Base-by-base conservation (phyloP, 2,797 vertebrate genomes). In the Setipinna tenuifilis region DNA sequence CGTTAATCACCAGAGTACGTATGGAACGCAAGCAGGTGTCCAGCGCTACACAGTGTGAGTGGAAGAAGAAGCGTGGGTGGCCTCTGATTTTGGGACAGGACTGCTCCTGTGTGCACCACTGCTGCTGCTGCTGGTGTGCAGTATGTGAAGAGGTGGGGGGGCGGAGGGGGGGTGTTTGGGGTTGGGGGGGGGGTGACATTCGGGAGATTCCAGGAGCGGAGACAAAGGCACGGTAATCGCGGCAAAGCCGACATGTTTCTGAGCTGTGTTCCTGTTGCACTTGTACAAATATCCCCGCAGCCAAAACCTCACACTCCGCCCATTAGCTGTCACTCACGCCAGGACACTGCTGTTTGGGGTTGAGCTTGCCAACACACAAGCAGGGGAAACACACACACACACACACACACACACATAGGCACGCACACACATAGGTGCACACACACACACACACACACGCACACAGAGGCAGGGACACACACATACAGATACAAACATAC, bases 271-370 rank as follows among this genome's bases (percentile, higher is more conserved):
- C 23, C 68, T 35, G 3, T 14, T 41, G 68, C 68, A 41, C 14
- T 75, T 75, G 68, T 35, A 75, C 85, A 88, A 86, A 88, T 89
- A 71, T 81, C 86, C 82, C 87, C 83, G 88, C 80, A 86, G 87
- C 82, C 83, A 87, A 81, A 86, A 28, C 87, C 85, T 81, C 82
- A 46, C 58, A 81, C 54, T 86, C 21, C 80, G 78, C 85, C 62
- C 75, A 80, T 86, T 80, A 35, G 68, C 28, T 75, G 68, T 75
- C 68, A 75, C 14, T 75, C 68, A 75, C 12, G 62, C 23, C 62
- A 65, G 62, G 62, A 65, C 62, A 65, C 62, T 28, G 62, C 62
- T 65, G 62, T 65, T 65, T 65, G 23, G 62, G 62, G 28, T 41
- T 75, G 28, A 31, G 28, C 12, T 35, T 75, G 68, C 68, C 68